A percentile compares a stretch with the other conserved stretches of the same genome.
These are phyloP conservation scores for Malacosoma neustria DNA, from an alignment of 2,888 invertebrate genomes.

Conservation along the genomic window DNA sequence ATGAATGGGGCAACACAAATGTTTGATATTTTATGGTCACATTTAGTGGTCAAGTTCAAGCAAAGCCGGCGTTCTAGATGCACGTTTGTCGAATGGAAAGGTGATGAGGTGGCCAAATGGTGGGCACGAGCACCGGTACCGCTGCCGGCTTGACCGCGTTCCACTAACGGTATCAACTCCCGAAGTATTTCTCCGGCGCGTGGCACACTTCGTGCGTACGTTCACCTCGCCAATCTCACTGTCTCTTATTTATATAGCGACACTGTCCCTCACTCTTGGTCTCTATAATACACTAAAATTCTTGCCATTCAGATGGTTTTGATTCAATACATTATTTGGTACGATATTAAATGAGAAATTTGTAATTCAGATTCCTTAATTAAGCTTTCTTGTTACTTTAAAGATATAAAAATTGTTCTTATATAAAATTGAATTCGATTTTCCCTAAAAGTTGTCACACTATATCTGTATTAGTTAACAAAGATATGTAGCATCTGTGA, in stretches of 20 bases:
- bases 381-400: too few species aligned
- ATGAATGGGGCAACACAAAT: too few species aligned
- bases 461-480: too few species aligned
- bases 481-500: too few species aligned
- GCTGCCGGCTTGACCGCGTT: constrained; percentile 69
- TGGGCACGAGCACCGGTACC: constrained; percentile 44
- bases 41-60: not conserved
- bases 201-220: constrained; percentile 72
- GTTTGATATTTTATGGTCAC: not conserved
- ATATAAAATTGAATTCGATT: too few species aligned
- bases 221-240: constrained; percentile 66
- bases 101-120: constrained; percentile 33
- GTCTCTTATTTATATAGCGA: constrained; percentile 29
- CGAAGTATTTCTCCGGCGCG: constrained; percentile 68
- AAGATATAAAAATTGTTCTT: too few species aligned
- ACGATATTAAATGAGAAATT: too few species aligned
- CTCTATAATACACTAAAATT: not conserved
- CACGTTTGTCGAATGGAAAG: constrained; percentile 15
- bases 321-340: too few species aligned
- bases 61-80: not conserved
- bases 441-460: too few species aligned
- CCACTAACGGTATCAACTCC: constrained; percentile 70
- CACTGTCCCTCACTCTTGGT: constrained; percentile 9
- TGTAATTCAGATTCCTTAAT: too few species aligned
- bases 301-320: too few species aligned